These are phyloP conservation scores for Rutilus rutilus DNA, from an alignment of 2,113 vertebrate species.

Conservation along the genomic window DNA sequence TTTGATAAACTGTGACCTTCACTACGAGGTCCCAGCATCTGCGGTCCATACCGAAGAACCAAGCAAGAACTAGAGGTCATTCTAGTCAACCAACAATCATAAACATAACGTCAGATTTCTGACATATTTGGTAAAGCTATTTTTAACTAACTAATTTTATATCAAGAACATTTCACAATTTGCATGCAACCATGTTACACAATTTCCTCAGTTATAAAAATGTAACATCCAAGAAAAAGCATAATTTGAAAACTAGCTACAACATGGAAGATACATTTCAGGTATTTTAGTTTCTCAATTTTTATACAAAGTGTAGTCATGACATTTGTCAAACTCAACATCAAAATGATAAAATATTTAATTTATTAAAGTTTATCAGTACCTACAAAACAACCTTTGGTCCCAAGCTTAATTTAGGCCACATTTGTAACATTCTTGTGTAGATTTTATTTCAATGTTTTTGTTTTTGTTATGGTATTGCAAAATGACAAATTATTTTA, in stretches of 20 bases:
- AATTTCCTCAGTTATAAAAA: background rate
- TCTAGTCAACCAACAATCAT: background rate
- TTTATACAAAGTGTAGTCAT: background rate
- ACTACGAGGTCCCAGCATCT: constrained; percentile 49
- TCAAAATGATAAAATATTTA: too few species aligned
- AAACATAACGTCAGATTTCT: background rate
- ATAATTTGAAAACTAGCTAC: background rate
- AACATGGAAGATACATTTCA: background rate
- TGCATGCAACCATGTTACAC: background rate
- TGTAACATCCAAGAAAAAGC: background rate
- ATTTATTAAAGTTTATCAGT: background rate
- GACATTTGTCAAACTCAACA: background rate
- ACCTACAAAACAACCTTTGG: background rate
- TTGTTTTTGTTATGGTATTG: too few species aligned
- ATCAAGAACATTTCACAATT: background rate
- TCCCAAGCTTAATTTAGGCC: background rate
- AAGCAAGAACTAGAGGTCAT: background rate
- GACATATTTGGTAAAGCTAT: too few species aligned
- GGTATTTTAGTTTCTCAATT: background rate
- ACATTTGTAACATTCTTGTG: background rate
- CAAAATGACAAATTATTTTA: too few species aligned
- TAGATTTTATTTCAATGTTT: background rate
- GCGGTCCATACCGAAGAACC: constrained; percentile 70
- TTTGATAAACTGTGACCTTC: background rate
- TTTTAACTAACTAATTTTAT: background rate